These are phyloP conservation scores for Gephyroberyx darwinii DNA, from an alignment of 2,797 vertebrate genomes.

Conservation along the genomic window DNA sequence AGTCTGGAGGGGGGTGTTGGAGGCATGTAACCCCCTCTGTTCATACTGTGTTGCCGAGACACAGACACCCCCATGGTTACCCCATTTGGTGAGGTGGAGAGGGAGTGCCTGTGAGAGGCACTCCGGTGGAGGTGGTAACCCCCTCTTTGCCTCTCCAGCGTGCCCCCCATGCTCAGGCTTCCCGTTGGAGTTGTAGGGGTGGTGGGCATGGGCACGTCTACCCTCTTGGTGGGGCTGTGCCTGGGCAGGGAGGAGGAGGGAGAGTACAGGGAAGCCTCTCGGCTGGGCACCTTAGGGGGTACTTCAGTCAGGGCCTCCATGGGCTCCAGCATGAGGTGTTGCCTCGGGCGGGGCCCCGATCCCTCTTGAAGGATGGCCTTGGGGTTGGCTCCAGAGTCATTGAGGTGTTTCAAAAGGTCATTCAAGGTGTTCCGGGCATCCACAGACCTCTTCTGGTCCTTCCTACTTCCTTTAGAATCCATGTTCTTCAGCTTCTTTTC, in stretches of 20 bases:
- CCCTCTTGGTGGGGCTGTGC: slow-evolving; percentile 96
- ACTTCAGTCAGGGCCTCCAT: slow-evolving; percentile 93
- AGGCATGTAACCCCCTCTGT: slow-evolving; percentile 91
- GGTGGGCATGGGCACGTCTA: slow-evolving; percentile 92
- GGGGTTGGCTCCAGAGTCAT: slow-evolving; percentile 86
- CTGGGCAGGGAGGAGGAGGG: slow-evolving; percentile 95
- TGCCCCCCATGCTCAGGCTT: slow-evolving; percentile 87
- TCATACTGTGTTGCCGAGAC: slow-evolving; percentile 95
- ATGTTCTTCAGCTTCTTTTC: slow-evolving; percentile 88
- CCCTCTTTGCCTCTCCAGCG: slow-evolving; percentile 93
- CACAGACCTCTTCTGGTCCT: slow-evolving; percentile 93
- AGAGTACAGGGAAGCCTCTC: slow-evolving; percentile 96
- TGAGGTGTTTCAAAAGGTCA: slow-evolving; percentile 97
- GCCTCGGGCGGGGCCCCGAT: slow-evolving; percentile 86
- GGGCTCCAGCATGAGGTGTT: slow-evolving; percentile 92
- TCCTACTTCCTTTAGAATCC: slow-evolving; percentile 88
- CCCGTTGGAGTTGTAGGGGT: slow-evolving; percentile 88
- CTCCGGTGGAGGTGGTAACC: slow-evolving; percentile 90
- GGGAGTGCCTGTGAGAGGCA: slow-evolving; percentile 95
- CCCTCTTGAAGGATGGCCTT: slow-evolving; percentile 91
- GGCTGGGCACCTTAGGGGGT: slow-evolving; percentile 94
- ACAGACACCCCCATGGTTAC: slow-evolving; percentile 93
- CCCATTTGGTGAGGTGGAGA: slow-evolving; percentile 94
- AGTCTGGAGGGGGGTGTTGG: slow-evolving; percentile 91
- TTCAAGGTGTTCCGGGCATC: slow-evolving; percentile 97